A percentile compares a stretch with the other conserved stretches of the same genome.
Evolutionary conservation across 2,888 invertebrate genomes (phyloP).

Genomic region (Drosophila neotestacea): DNA sequence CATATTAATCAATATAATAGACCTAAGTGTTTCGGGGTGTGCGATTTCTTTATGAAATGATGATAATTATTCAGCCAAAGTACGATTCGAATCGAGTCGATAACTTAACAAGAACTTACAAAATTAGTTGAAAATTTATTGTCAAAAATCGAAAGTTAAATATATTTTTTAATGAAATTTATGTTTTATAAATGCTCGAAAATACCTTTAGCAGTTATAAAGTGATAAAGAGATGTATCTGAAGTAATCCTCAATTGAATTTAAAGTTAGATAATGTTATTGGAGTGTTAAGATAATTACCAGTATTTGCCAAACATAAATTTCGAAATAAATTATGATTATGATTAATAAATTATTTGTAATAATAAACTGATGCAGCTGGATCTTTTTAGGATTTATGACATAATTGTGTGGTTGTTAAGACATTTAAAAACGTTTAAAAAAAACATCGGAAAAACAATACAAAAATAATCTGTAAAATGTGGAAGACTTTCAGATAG

Average conservation of each 20-base stretch:
- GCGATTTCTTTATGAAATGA: constrained; percentile 38
- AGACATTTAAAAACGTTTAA: no score
- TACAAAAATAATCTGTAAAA: no score
- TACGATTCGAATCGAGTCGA: constrained; percentile 30
- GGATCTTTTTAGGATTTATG: background rate
- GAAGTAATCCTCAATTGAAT: constrained; percentile 32
- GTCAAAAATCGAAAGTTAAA: constrained; percentile 63
- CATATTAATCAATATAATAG: constrained; percentile 30
- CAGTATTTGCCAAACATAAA: background rate
- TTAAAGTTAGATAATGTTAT: background rate
- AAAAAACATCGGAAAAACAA: no score
- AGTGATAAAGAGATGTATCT: background rate
- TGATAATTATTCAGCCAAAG: constrained; percentile 44
- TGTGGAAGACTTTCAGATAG: background rate
- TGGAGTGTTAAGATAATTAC: background rate
- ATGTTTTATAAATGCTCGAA: constrained; percentile 33
- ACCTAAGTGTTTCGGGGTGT: constrained; percentile 50
- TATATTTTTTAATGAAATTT: constrained; percentile 11
- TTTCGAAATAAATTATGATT: background rate
- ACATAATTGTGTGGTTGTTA: background rate
- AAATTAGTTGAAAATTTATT: constrained; percentile 66
- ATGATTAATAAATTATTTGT: background rate
- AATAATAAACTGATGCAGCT: background rate
- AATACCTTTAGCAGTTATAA: constrained; percentile 37
- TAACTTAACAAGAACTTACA: constrained; percentile 63